Percentiles rank a stretch among this genome's conserved stretches.
These are phyloP conservation scores for Mesodorylaimus sp. DNA, from an alignment of 2,888 invertebrate species.

Conservation along the genomic window DNA sequence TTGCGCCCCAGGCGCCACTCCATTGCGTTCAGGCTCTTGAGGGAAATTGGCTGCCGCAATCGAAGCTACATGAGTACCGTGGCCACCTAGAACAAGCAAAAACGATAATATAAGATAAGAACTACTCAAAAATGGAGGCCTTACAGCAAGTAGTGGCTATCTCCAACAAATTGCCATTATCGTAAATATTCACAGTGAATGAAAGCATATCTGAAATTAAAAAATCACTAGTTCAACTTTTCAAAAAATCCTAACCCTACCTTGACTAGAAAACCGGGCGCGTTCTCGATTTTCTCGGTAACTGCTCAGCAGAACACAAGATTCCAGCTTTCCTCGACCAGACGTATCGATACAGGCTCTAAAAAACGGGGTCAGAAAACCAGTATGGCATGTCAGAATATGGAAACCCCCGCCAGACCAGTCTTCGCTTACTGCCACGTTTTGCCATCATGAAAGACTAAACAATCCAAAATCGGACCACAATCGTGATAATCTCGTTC, in stretches of 20 bases:
- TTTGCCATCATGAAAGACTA: slow-evolving; percentile 72
- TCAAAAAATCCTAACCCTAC: slow-evolving; percentile 18
- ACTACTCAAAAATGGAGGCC: slow-evolving; percentile 10
- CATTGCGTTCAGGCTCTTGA: slow-evolving; percentile 65
- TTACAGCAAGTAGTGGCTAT: slow-evolving; percentile 80
- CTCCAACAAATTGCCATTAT: slow-evolving; percentile 71
- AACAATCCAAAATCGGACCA: slow-evolving; percentile 77
- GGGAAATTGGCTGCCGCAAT: slow-evolving; percentile 81
- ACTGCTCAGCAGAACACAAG: slow-evolving; percentile 57
- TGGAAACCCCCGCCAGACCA: background rate
- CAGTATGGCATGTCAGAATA: background rate
- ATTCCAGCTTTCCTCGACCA: slow-evolving; percentile 57
- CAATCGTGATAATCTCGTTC: slow-evolving; percentile 73
- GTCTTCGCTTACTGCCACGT: slow-evolving; percentile 60
- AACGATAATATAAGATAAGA: background rate
- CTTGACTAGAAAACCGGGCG: slow-evolving; percentile 48
- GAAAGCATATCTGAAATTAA: slow-evolving; percentile 52
- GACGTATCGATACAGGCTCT: slow-evolving; percentile 67
- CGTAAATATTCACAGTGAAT: slow-evolving; percentile 73
- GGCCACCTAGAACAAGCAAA: slow-evolving; percentile 49
- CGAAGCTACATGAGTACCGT: slow-evolving; percentile 92
- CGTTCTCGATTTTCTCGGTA: slow-evolving; percentile 60
- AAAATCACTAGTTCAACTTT: background rate
- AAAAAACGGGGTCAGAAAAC: slow-evolving; percentile 13
- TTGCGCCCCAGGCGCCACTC: slow-evolving; percentile 87